These are phyloP conservation scores for Manacus vitellinus DNA, from an alignment of 2,113 vertebrate species.

Conservation along the genomic window DNA sequence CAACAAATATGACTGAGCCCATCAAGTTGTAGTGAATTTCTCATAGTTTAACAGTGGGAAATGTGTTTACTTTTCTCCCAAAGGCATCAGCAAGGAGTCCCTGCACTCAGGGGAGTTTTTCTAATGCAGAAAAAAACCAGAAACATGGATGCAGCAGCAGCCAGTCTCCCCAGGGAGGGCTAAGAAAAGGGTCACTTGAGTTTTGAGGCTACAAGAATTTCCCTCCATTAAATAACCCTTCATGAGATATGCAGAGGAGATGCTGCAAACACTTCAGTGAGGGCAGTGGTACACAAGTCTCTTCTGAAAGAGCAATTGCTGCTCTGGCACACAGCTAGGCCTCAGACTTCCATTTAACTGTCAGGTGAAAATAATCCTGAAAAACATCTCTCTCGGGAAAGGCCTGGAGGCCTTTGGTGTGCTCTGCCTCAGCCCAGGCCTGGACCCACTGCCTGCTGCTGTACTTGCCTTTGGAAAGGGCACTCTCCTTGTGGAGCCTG, in stretches of 20 bases:
- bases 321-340: background rate
- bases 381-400: background rate
- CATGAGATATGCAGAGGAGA: background rate
- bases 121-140: background rate
- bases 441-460: background rate
- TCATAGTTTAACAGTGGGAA: background rate
- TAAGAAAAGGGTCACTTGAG: background rate
- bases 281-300: background rate
- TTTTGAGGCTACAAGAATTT: background rate
- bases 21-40: background rate
- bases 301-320: background rate
- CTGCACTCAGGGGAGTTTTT: background rate
- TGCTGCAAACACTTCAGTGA: background rate
- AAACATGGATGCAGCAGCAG: background rate
- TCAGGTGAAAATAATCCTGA: background rate
- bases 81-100: background rate
- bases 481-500: constrained; percentile 75
- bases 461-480: constrained; percentile 86
- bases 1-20: background rate
- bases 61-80: background rate
- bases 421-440: background rate
- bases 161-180: background rate
- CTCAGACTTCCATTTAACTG: background rate
- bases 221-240: background rate
- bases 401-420: background rate